A percentile compares a stretch with the other conserved stretches of the same genome.
Conservation (phyloP, 2,888 invertebrate species). For the Smittia aterrima region DNA sequence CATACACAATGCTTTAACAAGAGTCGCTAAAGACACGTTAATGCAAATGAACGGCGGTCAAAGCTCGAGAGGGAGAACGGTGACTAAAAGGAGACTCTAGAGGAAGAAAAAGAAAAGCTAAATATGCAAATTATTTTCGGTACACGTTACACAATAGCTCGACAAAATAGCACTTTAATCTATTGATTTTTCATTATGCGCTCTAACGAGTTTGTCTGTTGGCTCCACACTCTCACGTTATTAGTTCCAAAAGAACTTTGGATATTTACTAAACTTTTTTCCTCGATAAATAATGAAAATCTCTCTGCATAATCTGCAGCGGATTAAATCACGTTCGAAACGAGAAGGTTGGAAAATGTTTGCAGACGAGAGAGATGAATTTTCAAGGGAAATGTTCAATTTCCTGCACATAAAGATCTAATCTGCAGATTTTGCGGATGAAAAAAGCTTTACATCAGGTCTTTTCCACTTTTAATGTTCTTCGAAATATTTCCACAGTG, state of each 20-base stretch:
- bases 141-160: conserved; percentile 27
- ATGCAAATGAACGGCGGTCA: conserved; percentile 23
- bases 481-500: background rate
- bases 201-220: background rate
- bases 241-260: too few species aligned
- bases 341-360: background rate
- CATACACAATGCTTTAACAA: background rate
- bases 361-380: conserved; percentile 12
- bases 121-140: conserved; percentile 38
- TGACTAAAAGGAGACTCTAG: too few species aligned
- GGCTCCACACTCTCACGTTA: too few species aligned
- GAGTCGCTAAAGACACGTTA: conserved; percentile 32
- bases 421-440: conserved; percentile 12
- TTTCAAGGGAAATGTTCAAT: conserved; percentile 14
- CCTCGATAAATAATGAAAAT: background rate
- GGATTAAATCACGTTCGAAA: background rate
- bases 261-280: too few species aligned
- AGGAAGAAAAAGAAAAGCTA: background rate
- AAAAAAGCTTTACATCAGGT: background rate
- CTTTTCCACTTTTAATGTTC: background rate
- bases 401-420: conserved; percentile 1
- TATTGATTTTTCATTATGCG: conserved; percentile 41
- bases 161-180: conserved; percentile 39
- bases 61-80: background rate
- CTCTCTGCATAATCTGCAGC: background rate